A percentile compares a stretch with the other conserved stretches of the same genome.
phyloP scores from a whole-genome alignment of 2,113 vertebrate species.

The Petrocephalus zakoni region DNA sequence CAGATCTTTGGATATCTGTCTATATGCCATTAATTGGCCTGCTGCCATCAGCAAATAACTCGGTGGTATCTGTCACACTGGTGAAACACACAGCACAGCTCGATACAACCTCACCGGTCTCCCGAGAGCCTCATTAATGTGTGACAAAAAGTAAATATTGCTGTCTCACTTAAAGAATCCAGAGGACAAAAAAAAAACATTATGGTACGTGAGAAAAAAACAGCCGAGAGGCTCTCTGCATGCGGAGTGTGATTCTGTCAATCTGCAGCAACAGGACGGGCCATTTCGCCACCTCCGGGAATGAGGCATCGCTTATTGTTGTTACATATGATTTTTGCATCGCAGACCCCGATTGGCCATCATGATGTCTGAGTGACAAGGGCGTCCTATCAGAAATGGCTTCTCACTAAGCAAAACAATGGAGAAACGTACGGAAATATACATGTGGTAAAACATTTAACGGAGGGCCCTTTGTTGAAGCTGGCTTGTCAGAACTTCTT shows the following conservation, averaged over 20 bases:
- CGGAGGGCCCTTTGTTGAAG: not conserved
- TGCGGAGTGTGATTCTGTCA: not conserved
- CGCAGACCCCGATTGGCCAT: not conserved
- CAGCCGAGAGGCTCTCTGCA: not conserved
- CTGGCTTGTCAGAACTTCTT: not conserved
- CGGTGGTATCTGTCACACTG: not conserved
- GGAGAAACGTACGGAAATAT: not conserved
- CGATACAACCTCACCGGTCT: not conserved
- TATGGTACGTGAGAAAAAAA: conserved; percentile 26
- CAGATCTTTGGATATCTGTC: conserved; percentile 3
- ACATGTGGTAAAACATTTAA: not conserved
- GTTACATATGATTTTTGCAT: no score
- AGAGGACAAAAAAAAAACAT: conserved; percentile 22
- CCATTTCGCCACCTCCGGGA: not conserved
- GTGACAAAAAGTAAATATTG: conserved; percentile 2
- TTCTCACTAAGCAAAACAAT: not conserved
- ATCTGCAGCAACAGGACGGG: not conserved
- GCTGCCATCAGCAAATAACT: not conserved
- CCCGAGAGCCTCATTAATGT: conserved; percentile 2
- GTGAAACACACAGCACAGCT: not conserved
- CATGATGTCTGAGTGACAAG: not conserved
- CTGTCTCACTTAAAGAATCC: not conserved
- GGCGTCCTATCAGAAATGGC: not conserved
- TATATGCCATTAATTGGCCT: conserved; percentile 5
- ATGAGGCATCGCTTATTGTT: not conserved